Conservation (phyloP, 2,113 vertebrate species). For the Cisticola juncidis region DNA sequence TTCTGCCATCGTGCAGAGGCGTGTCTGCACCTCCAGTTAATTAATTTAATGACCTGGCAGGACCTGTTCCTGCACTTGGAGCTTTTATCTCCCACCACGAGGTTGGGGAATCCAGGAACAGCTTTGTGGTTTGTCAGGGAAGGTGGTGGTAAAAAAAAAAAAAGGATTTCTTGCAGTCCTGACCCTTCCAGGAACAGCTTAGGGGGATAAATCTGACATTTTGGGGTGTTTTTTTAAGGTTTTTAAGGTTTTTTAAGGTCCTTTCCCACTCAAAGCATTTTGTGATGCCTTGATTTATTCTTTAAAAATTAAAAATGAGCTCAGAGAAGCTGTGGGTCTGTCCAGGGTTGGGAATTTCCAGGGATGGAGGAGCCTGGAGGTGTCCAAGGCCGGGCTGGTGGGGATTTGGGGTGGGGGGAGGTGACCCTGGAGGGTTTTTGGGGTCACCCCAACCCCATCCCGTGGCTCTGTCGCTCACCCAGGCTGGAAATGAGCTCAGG, state of each 20-base stretch:
- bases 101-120: neutral
- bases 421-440: neutral
- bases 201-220: neutral
- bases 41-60: slow-evolving; percentile 40
- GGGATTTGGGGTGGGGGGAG: neutral
- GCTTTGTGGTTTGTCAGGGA: neutral
- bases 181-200: neutral
- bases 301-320: too few species aligned
- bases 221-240: neutral
- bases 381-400: neutral
- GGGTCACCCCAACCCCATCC: too few species aligned
- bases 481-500: neutral
- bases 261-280: neutral
- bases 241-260: neutral
- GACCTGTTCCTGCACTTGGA: slow-evolving; percentile 47
- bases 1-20: slow-evolving; percentile 2
- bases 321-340: too few species aligned
- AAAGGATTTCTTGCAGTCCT: neutral
- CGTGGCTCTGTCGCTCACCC: neutral
- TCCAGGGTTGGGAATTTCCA: too few species aligned
- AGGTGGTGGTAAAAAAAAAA: neutral
- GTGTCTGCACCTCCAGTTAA: neutral
- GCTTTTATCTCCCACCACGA: neutral
- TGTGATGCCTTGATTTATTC: too few species aligned
- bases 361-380: neutral